Conservation (phyloP, 2,113 vertebrate genomes). For the Cathartes aura region DNA sequence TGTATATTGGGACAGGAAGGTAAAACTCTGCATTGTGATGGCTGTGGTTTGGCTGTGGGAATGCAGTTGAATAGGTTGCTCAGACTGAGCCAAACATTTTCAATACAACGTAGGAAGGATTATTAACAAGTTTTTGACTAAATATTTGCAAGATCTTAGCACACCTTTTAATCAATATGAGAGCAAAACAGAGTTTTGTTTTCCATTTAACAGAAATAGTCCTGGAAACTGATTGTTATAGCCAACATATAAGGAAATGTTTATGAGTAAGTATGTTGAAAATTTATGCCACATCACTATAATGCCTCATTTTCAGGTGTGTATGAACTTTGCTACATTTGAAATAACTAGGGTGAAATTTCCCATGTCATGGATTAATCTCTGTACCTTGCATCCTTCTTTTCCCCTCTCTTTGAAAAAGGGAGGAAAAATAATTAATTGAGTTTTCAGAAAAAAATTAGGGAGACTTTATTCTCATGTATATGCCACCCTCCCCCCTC, state of each 20-base stretch:
- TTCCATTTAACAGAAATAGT: not conserved
- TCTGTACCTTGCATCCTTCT: not conserved
- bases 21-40: not conserved
- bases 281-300: not conserved
- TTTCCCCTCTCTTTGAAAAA: not conserved
- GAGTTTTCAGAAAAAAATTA: not conserved
- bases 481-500: too few relatives aligned
- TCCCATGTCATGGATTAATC: not conserved
- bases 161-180: not conserved
- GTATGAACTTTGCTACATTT: not conserved
- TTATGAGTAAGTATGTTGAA: not conserved
- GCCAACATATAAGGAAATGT: not conserved
- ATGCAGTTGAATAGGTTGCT: not conserved
- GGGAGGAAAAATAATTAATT: not conserved
- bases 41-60: not conserved
- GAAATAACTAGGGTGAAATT: not conserved
- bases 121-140: not conserved
- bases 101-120: not conserved
- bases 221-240: not conserved
- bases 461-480: not conserved
- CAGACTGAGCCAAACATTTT: not conserved
- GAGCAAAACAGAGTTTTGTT: not conserved
- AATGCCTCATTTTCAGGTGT: not conserved
- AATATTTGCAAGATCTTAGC: not conserved
- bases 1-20: not conserved